Evolutionary conservation across 53 echinoderm and acorn worm genomes (phyloP), one percentile per base, ranked within the genome.

Genomic region (Holothuria leucospilota): DNA sequence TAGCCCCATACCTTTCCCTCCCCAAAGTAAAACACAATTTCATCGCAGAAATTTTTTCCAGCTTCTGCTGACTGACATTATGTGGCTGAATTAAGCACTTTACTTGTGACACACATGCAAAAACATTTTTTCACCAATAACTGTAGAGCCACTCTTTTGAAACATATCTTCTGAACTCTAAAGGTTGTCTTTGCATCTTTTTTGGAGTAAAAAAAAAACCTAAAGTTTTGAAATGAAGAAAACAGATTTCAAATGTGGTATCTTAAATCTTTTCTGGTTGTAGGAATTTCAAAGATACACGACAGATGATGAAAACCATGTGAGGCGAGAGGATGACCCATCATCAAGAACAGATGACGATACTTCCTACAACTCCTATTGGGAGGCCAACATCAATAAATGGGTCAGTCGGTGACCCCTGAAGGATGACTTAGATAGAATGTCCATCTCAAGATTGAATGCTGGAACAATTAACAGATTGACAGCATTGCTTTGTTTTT

Each of bases 281-380:
- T 53, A 83, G 84, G 84, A 83, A 83, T 83, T 83, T 83, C 84
- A 80, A 80, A 80, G 84, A 83, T 52, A 66, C 84, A 67, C 65
- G 84, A 65, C 84, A 83, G 84, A 83, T 83, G 84, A 83, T 83
- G 84, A 83, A 83, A 67, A 83, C 84, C 40, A 67, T 67, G 46
- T 83, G 84, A 83, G 65, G 41, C n/a, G 2, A 51, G 80, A 38
- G 6, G 56, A 56, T 16, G 84, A 66, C 13, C 49, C 65, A 39
- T 26, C 84, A 39, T 83, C 65, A 12, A 39, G 27, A 18, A 66
- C 62, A 2, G 82, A 82, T 23, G 84, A 67, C 9, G 68, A 83
- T 24, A 66, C 21, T 23, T 83, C 84, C 21, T 62, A 24, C 7
- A 83, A 46, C 29, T 83, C 84, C 10, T 66, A 66, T 41, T 83